Percentiles rank a stretch among this genome's conserved stretches.
These are phyloP conservation scores for Hanleya hanleyi DNA, from an alignment of 2,888 invertebrate species.

Conservation along the genomic window DNA sequence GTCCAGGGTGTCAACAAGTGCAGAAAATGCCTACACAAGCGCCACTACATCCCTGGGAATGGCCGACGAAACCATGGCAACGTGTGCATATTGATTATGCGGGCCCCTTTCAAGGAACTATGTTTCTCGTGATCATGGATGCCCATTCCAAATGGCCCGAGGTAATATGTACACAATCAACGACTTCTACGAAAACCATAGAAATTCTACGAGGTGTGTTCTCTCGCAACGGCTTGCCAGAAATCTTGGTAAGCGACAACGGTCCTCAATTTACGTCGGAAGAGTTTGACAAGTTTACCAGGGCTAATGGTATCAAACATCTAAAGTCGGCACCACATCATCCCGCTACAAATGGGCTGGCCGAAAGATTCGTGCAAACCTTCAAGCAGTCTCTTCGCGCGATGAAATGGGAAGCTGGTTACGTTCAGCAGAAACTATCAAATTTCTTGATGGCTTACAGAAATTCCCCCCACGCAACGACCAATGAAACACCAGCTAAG, in stretches of 20 bases:
- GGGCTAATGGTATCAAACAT: constrained; percentile 23
- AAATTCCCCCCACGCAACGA: constrained; percentile 24
- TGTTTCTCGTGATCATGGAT: constrained; percentile 23
- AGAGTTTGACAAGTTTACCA: constrained; percentile 20
- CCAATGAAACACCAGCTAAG: constrained; percentile 10
- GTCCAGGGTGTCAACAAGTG: constrained; percentile 10
- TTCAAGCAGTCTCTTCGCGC: constrained; percentile 9
- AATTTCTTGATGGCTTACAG: constrained; percentile 18
- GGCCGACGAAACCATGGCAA: constrained; percentile 14
- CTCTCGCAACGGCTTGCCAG: constrained; percentile 15
- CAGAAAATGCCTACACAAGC: constrained; percentile 18
- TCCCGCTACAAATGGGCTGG: constrained; percentile 22
- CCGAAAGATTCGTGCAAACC: constrained; percentile 19
- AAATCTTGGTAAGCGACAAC: constrained; percentile 26
- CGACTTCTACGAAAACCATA: constrained; percentile 12
- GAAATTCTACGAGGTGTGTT: constrained; percentile 1
- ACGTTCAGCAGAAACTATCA: background rate
- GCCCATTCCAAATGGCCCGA: constrained; percentile 28
- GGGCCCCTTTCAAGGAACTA: constrained; percentile 14
- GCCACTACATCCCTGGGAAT: constrained; percentile 29
- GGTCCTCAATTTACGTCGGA: constrained; percentile 21
- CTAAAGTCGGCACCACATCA: constrained; percentile 25
- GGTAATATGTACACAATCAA: constrained; percentile 9
- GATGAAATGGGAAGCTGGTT: background rate
- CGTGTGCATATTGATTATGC: constrained; percentile 25